Conservation (phyloP, 2,113 vertebrate genomes). For the western clawed frog (Xenopus tropicalis) region UCB_Xtro_10.0 CM004443.2:114319001-114319500, state of each 20-base stretch:
- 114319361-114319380: no score
- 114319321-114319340: no score
- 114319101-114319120: not conserved
- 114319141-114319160: constrained; percentile 49
- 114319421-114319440: no score
- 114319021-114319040: constrained; percentile 55
- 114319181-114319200: not conserved
- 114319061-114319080: constrained; percentile 39
- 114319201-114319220: not conserved
- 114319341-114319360: no score
- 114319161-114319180: constrained; percentile 4
- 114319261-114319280: not conserved
- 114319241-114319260: not conserved
- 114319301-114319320: constrained; percentile 5
- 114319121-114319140: not conserved
- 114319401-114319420: no score
- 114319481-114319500: no score
- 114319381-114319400: no score
- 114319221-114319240: not conserved
- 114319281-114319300: not conserved
- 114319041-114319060: constrained; percentile 46
- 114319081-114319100: not conserved
- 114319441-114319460: no score
- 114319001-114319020: constrained; percentile 60
- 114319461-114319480: no score